These are phyloP conservation scores for Sinocyclocheilus rhinocerous DNA, from an alignment of 2,113 vertebrate species.

Conservation along the genomic window DNA sequence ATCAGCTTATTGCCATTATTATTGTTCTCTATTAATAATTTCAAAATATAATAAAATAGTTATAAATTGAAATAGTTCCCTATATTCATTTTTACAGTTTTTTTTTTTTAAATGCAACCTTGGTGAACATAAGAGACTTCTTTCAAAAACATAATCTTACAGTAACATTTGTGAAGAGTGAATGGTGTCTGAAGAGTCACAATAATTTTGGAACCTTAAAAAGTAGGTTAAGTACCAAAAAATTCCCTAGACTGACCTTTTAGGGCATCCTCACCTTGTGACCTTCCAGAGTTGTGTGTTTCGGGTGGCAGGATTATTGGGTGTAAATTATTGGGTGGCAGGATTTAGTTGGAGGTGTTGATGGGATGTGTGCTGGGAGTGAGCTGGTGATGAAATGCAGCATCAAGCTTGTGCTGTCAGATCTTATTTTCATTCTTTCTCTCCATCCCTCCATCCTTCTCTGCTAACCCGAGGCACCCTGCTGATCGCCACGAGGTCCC, in stretches of 20 bases:
- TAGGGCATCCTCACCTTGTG: background rate
- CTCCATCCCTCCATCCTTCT: background rate
- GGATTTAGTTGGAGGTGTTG: slow-evolving; percentile 11
- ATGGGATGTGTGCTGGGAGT: slow-evolving; percentile 5
- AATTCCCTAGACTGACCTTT: background rate
- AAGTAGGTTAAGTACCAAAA: background rate
- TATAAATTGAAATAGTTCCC: no score
- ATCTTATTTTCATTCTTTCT: background rate
- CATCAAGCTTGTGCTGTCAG: background rate
- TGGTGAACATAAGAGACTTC: no score
- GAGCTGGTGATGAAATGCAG: slow-evolving; percentile 13
- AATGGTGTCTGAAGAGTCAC: background rate
- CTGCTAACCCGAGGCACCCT: background rate
- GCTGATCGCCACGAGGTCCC: slow-evolving; percentile 5
- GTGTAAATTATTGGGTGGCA: background rate
- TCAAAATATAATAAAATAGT: no score
- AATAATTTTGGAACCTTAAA: background rate
- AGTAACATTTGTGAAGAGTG: background rate
- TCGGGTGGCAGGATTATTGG: no score
- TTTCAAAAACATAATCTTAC: no score
- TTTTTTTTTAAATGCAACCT: no score
- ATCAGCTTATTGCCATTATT: no score
- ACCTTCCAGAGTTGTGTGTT: background rate
- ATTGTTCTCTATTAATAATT: no score
- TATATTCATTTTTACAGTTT: no score